These are phyloP conservation scores for Leucopsar rothschildi DNA, from an alignment of 2,113 vertebrate species.

Conservation along the genomic window DNA sequence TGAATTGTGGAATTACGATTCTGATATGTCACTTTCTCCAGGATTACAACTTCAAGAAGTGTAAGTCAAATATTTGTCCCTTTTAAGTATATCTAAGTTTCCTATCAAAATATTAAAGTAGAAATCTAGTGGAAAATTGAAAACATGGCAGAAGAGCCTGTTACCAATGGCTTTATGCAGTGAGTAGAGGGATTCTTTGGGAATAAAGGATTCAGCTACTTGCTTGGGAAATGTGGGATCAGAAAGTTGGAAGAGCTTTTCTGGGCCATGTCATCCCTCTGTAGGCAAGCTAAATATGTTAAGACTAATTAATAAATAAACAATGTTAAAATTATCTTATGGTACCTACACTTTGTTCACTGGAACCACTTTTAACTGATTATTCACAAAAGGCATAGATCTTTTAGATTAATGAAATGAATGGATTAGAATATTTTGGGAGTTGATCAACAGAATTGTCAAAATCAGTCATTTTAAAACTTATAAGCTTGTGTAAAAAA, in stretches of 20 bases:
- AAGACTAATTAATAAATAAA: background rate
- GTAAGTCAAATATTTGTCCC: slow-evolving; percentile 32
- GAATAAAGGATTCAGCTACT: background rate
- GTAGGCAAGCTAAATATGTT: background rate
- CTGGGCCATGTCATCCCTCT: background rate
- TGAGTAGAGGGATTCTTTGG: background rate
- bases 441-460: background rate
- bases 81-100: background rate
- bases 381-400: background rate
- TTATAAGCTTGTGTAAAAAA: background rate
- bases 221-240: background rate
- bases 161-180: background rate
- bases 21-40: background rate
- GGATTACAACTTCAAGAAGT: background rate
- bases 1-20: background rate
- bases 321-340: background rate
- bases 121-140: background rate
- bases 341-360: background rate
- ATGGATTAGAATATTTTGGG: background rate
- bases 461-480: background rate
- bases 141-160: background rate
- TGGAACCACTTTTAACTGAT: background rate
- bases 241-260: background rate
- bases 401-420: background rate
- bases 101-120: background rate